phyloP scores from a whole-genome alignment of 1,140 invertebrate species.

The Hycleus cichorii region DNA sequence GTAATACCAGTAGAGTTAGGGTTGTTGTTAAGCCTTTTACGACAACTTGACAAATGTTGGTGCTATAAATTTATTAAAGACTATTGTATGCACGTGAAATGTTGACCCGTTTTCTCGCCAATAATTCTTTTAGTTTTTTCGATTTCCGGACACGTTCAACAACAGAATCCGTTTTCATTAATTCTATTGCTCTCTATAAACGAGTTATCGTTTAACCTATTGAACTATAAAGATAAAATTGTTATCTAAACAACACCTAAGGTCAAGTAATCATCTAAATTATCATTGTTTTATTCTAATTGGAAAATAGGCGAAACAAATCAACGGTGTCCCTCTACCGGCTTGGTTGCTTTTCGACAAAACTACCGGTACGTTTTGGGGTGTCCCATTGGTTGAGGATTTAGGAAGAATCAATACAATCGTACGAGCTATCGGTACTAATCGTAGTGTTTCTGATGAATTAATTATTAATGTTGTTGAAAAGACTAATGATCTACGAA shows the following conservation, averaged over 20 bases:
- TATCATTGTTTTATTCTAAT: conserved; percentile 18
- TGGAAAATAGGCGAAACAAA: conserved; percentile 29
- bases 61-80: too few relatives aligned
- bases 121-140: too few relatives aligned
- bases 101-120: too few relatives aligned
- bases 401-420: conserved; percentile 26
- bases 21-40: too few relatives aligned
- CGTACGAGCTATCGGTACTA: conserved; percentile 19
- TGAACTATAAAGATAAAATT: background rate
- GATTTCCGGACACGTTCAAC: too few relatives aligned
- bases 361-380: conserved; percentile 33
- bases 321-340: conserved; percentile 28
- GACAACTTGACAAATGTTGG: too few relatives aligned
- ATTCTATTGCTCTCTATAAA: background rate
- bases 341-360: conserved; percentile 38
- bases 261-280: background rate
- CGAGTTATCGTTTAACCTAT: background rate
- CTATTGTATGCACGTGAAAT: too few relatives aligned
- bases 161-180: too few relatives aligned
- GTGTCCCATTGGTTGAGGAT: conserved; percentile 33
- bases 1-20: too few relatives aligned
- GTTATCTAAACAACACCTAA: background rate
- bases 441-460: conserved; percentile 12
- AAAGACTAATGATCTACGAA: conserved; percentile 13
- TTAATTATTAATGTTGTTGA: conserved; percentile 15